Evolutionary conservation across 2,797 vertebrate species (phyloP), one percentile per base, ranked within the genome.

Genomic region (Ctenosaura bakeri): DNA sequence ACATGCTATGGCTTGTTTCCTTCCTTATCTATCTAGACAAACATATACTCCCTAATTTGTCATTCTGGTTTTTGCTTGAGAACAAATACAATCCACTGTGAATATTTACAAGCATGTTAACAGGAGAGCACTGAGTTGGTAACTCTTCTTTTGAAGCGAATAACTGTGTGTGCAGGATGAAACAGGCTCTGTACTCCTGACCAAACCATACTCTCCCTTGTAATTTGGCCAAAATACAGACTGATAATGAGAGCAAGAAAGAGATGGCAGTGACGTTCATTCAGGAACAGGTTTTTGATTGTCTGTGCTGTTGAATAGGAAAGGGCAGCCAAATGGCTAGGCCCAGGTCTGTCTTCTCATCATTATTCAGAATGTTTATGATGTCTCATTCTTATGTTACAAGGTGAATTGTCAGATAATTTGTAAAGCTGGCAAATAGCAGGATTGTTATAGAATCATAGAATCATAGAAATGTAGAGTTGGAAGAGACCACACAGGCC

Each of bases 1-100:
- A 88, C 94, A 92, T 95, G 92, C 46, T n/a, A 6, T 24, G 85
- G 81, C 92, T 91, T 89, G 88, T 85, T 52, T 6, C 46, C 50
- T 81, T 12, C 14, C 38, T 86, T 76, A 62, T n/a, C 74, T 77
- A 86, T 50, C 85, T 82, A 80, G 59, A 35, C 52, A 84, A 14
- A 16, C 90, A 87, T 8, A 52, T 26, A 35, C 24, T 74, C 13
- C 38, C 14, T 74, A 10, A 69, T 22, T 35, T 62, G 38, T 42
- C 38, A 56, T 24, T 69, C 77, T 81, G 90, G 66, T 54, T 80
- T 81, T 88, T 38, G 76, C 64, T 5, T 64, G 22, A 64, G 9
- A 46, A 13, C 16, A 46, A 66, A 59, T 2, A 14, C 8, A 12
- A 79, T 87, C 71, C 16, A 81, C 5, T 9, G 20, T 10, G 69